Conservation (phyloP, 1,140 invertebrate genomes). For the Capitella teleta region DNA sequence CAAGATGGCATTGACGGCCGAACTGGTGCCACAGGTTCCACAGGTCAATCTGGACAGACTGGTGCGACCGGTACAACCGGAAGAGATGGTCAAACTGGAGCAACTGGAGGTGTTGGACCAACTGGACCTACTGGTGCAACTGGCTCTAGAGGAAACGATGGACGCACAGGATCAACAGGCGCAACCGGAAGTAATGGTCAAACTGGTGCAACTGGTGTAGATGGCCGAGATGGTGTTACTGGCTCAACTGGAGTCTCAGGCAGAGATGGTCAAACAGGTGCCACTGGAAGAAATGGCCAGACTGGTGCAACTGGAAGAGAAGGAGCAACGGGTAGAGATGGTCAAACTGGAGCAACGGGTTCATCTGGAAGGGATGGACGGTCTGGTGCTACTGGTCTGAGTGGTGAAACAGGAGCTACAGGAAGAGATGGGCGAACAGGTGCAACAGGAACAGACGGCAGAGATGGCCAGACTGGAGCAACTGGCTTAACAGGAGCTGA, state of each 20-base stretch:
- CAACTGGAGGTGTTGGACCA: neutral
- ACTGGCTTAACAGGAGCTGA: neutral
- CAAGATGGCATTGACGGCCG: neutral
- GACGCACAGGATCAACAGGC: neutral
- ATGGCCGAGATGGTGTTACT: neutral
- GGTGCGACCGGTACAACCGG: neutral
- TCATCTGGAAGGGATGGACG: neutral
- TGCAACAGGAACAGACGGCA: neutral
- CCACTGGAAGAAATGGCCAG: neutral
- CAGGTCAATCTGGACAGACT: neutral
- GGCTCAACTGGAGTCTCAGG: neutral
- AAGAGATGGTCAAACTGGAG: neutral
- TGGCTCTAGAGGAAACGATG: neutral
- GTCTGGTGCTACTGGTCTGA: neutral
- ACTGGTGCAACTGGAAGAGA: neutral
- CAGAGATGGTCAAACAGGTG: neutral
- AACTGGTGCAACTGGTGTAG: neutral
- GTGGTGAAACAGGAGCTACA: neutral
- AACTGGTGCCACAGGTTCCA: neutral
- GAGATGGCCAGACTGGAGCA: neutral
- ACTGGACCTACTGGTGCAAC: neutral
- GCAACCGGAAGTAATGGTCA: neutral
- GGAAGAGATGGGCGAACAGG: neutral
- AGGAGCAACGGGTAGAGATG: neutral
- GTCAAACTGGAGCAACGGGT: neutral